These are phyloP conservation scores for Ibidorhyncha struthersii DNA, from an alignment of 2,113 vertebrate species.

Conservation along the genomic window DNA sequence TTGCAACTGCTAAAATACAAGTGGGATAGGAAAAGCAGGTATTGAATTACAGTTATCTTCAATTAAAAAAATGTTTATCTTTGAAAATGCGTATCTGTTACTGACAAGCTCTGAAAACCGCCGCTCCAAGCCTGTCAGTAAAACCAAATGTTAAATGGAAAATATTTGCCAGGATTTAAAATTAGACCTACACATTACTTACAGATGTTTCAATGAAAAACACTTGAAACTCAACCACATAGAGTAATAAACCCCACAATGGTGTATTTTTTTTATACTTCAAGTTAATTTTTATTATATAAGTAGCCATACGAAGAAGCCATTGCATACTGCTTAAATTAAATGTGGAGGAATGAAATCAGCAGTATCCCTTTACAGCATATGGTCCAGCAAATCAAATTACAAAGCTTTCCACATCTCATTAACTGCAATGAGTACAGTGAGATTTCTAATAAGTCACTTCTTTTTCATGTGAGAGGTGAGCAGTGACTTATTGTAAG, in stretches of 20 bases:
- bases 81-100: slow-evolving; percentile 74
- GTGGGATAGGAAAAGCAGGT: slow-evolving; percentile 16
- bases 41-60: slow-evolving; percentile 70
- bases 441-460: slow-evolving; percentile 85
- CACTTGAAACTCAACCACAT: slow-evolving; percentile 87
- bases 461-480: slow-evolving; percentile 80
- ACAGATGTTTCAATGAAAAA: slow-evolving; percentile 92
- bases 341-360: slow-evolving; percentile 85
- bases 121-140: slow-evolving; percentile 75
- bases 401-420: slow-evolving; percentile 88
- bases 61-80: slow-evolving; percentile 50
- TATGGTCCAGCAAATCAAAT: slow-evolving; percentile 87
- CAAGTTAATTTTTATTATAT: slow-evolving; percentile 91
- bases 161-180: slow-evolving; percentile 86
- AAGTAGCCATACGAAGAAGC: slow-evolving; percentile 87
- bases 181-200: slow-evolving; percentile 87
- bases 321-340: slow-evolving; percentile 88
- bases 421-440: slow-evolving; percentile 87
- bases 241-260: slow-evolving; percentile 91
- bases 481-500: slow-evolving; percentile 80
- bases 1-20: slow-evolving; percentile 2
- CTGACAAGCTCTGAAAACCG: slow-evolving; percentile 69
- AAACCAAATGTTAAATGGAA: slow-evolving; percentile 83
- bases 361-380: slow-evolving; percentile 84
- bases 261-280: slow-evolving; percentile 82